Base-by-base conservation (phyloP, 2,888 invertebrate species). In the Unio pictorum region DNA sequence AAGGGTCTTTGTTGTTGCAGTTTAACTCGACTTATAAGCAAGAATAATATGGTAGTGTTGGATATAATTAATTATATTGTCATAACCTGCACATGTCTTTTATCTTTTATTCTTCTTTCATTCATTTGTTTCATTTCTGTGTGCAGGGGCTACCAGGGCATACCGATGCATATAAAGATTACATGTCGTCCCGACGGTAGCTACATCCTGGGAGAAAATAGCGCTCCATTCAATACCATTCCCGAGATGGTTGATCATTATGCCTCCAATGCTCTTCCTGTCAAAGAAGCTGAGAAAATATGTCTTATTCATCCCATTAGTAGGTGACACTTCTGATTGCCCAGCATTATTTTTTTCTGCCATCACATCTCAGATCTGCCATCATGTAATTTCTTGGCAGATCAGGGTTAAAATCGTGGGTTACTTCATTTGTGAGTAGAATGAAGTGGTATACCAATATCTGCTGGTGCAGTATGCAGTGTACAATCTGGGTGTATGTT, bases 131-230 rank as follows among this genome's bases (percentile, higher is more conserved):
- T 23, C 73, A 61, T 75, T 66, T 92, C 55, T 91, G 56, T 72
- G 78, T 82, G 11, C 83, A 98, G 98, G 91, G 97, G 97, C 88
- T 95, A 96, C 67, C 93, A 75, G 64, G 79, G 95, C 87, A 97
- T 98, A 65, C 97, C 96, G 87, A 97, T 98, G 95, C 98, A 98
- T 90, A 96, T 98, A 95, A 94, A 97, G 83, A 98, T 98, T 77
- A 86, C 88, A 56, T 95, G 76, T 60, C 94, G 94, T 82, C 93
- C 93, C 85, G 73, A 77, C 55, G 95, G 95, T 72, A 94, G 95
- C 71, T 98, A 94, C 89, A 96, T 97, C 67, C 91, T 98, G 82
- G 98, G 98, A 7, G 95, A 95, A 87, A 97, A 97, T 89, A 95
- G 96, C 87, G 95, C 96, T 78, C 96, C 96, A 34, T 98, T 98